Evolutionary conservation across 1,140 invertebrate genomes (phyloP), one percentile per base, ranked within the genome.

Genomic region (Temnothorax longispinosus): DNA sequence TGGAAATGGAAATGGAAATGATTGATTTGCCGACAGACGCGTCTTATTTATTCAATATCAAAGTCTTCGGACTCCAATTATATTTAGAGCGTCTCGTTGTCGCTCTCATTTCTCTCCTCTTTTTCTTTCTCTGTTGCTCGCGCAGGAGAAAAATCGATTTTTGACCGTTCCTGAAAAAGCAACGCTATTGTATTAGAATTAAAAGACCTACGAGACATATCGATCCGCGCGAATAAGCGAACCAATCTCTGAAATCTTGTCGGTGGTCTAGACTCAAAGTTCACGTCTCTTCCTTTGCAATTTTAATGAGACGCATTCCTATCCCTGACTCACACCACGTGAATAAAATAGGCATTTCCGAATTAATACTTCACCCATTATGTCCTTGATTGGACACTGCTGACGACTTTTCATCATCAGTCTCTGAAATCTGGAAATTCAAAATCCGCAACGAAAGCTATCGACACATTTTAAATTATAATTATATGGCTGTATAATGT

Each of bases 21-120:
- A 94, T 94, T 92, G 92, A 94, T 93, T 91, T 84, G 87, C 90
- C 90, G 87, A 93, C 91, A 90, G 91, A 91, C 90, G 84, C 65
- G 75, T 35, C 69, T 90, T 82, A 89, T 92, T 91, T 92, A 92
- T 91, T 92, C 81, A 88, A 90, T 87, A 64, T 44, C 69, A 32
- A 74, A 81, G 35, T 76, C 52, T 77, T 71, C 8, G 41, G 64
- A 54, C 47, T 72, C 18, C 64, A 35, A 86, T 85, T 84, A 91
- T 91, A 92, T 92, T 93, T 91, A 91, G 82, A 88, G 6, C n/a
- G 62, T 87, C 78, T 87, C 80, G 69, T 75, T 54, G 76, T 52
- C 76, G 11, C 58, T 82, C 71, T 76, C 75, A 76, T 13, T 60
- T 62, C 41, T 52, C 71, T 38, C 35, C 50, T 60, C 74, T 74